Conservation (phyloP, 2,113 vertebrate species). For the Cinclus mexicanus region DNA sequence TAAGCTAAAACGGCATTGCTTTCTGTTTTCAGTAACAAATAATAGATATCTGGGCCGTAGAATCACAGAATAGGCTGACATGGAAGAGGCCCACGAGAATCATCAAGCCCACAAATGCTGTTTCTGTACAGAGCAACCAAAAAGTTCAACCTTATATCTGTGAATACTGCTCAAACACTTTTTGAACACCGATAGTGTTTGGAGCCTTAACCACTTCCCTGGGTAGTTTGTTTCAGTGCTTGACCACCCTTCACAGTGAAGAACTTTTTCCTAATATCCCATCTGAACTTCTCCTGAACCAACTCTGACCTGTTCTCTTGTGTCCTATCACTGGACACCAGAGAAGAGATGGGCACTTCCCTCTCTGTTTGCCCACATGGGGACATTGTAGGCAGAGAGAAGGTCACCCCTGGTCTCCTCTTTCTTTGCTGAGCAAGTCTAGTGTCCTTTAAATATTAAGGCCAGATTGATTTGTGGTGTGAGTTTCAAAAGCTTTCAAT, state of each 20-base stretch:
- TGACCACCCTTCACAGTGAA: not conserved
- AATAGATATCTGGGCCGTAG: not conserved
- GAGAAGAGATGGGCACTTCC: not conserved
- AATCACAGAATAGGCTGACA: not conserved
- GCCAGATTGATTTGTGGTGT: not conserved
- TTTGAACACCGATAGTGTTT: not conserved
- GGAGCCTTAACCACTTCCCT: not conserved
- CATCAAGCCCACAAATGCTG: not conserved
- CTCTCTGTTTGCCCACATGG: not conserved
- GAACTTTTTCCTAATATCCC: not conserved
- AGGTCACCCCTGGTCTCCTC: not conserved
- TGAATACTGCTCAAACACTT: not conserved
- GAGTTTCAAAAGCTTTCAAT: not conserved
- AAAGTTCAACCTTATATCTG: not conserved
- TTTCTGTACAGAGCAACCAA: not conserved
- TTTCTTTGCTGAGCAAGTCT: not conserved
- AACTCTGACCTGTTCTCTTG: not conserved
- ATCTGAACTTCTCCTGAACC: not conserved
- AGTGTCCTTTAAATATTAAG: not conserved
- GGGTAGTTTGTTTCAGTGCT: not conserved
- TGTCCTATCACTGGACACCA: rapidly evolving
- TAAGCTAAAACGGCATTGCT: not conserved
- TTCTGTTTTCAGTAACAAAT: slow-evolving; percentile 17
- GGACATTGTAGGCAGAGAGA: not conserved
- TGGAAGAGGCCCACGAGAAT: rapidly evolving